These are phyloP conservation scores for Catonia carolina DNA, from an alignment of 2,888 invertebrate species.

Conservation along the genomic window DNA sequence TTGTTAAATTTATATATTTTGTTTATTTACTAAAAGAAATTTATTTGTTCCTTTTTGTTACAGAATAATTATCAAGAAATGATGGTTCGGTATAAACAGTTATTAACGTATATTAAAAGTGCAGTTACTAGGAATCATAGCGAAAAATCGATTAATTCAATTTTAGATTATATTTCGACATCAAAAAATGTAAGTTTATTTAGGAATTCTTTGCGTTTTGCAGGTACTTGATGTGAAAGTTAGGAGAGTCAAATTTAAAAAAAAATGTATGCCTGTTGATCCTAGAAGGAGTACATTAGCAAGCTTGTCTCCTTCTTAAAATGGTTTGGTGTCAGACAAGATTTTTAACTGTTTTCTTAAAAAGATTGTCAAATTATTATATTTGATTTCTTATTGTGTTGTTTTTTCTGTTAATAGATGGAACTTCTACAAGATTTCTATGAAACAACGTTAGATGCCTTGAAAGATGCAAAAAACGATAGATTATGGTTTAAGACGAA, in stretches of 20 bases:
- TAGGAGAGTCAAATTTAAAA: too few species aligned
- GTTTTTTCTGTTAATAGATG: constrained; percentile 58
- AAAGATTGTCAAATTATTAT: too few species aligned
- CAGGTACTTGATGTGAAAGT: too few species aligned
- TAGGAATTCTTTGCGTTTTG: too few species aligned
- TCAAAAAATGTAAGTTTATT: constrained; percentile 82
- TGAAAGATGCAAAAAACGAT: constrained; percentile 98
- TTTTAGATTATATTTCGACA: constrained; percentile 97
- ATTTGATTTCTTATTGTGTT: not conserved
- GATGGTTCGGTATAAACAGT: constrained; percentile 92
- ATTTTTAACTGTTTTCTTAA: too few species aligned
- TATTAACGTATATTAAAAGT: constrained; percentile 96
- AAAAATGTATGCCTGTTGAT: too few species aligned
- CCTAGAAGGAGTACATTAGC: too few species aligned
- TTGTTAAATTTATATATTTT: too few species aligned
- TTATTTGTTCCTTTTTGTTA: constrained; percentile 34
- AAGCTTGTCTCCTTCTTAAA: too few species aligned
- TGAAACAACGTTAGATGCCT: constrained; percentile 88
- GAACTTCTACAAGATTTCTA: constrained; percentile 96
- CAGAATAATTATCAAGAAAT: constrained; percentile 90
- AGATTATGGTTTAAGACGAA: constrained; percentile 99
- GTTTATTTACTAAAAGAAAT: too few species aligned
- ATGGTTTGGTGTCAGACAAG: too few species aligned
- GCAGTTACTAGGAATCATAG: constrained; percentile 99
- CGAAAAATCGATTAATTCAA: constrained; percentile 99